phyloP scores from a whole-genome alignment of 2,888 invertebrate species.

The Lottia gigantea region DNA sequence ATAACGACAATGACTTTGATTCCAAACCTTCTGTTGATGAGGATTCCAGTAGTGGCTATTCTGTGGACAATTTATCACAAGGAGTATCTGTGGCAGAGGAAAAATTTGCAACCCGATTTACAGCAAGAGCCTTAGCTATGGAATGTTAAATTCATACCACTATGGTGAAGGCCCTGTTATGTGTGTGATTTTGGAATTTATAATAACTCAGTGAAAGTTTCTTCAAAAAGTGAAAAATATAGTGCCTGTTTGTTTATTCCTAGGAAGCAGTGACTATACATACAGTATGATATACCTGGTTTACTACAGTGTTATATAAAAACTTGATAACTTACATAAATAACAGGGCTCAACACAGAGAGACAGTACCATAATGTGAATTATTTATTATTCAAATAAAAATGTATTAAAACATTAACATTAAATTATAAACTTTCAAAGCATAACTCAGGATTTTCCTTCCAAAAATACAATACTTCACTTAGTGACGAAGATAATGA shows the following conservation, averaged over 20 bases:
- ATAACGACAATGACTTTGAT: conserved; percentile 26
- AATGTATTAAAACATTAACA: background rate
- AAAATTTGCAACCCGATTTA: conserved; percentile 17
- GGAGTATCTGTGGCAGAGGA: conserved; percentile 17
- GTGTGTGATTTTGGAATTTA: too few relatives aligned
- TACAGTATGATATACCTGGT: too few relatives aligned
- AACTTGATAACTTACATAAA: too few relatives aligned
- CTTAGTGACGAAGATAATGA: background rate
- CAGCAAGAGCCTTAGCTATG: conserved; percentile 22
- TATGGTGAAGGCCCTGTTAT: too few relatives aligned
- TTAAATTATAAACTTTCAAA: conserved; percentile 6
- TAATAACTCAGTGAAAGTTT: too few relatives aligned
- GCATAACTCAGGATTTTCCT: conserved; percentile 10
- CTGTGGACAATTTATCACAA: conserved; percentile 13
- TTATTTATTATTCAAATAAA: background rate
- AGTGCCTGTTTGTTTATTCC: too few relatives aligned
- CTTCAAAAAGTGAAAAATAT: too few relatives aligned
- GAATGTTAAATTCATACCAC: conserved; percentile 16
- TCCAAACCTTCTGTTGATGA: conserved; percentile 32
- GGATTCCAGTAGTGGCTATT: conserved; percentile 7
- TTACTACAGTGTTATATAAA: too few relatives aligned
- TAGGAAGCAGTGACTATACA: too few relatives aligned
- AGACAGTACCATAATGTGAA: too few relatives aligned
- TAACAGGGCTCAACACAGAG: too few relatives aligned
- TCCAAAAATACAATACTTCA: conserved; percentile 8